A percentile compares a stretch with the other conserved stretches of the same genome.
phyloP scores from a whole-genome alignment of 2,888 invertebrate species.

The Mechanitis messenoides region DNA sequence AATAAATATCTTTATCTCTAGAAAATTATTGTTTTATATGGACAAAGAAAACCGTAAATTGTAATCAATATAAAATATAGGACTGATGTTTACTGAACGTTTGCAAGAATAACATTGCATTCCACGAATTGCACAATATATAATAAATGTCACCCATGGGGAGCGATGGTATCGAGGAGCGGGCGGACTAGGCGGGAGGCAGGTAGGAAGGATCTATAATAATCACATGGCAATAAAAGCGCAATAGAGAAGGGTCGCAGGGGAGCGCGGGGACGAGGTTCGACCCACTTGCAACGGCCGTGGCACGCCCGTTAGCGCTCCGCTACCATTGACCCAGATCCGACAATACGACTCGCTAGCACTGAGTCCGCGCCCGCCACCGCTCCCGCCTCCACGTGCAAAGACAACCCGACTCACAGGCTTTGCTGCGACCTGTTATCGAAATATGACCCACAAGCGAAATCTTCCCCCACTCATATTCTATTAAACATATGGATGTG shows the following conservation, averaged over 20 bases:
- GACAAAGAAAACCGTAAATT: too few relatives aligned
- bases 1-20: too few relatives aligned
- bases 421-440: constrained; percentile 41
- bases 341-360: constrained; percentile 19
- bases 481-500: too few relatives aligned
- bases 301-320: constrained; percentile 29
- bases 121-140: too few relatives aligned
- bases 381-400: constrained; percentile 17
- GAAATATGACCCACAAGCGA: constrained; percentile 50
- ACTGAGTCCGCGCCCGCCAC: constrained; percentile 20
- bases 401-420: constrained; percentile 32
- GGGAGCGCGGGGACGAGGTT: constrained; percentile 17
- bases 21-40: too few relatives aligned
- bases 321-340: constrained; percentile 47
- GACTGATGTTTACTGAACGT: too few relatives aligned
- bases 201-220: constrained; percentile 29
- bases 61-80: too few relatives aligned
- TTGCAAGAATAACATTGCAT: too few relatives aligned
- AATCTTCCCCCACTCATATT: constrained; percentile 29
- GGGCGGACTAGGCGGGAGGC: constrained; percentile 12
- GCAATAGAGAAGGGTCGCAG: constrained; percentile 32
- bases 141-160: not conserved
- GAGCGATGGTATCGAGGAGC: constrained; percentile 3
- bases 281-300: constrained; percentile 37
- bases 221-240: constrained; percentile 37